phyloP scores from a whole-genome alignment of 2,797 vertebrate species.

The Pangasius macronema region DNA sequence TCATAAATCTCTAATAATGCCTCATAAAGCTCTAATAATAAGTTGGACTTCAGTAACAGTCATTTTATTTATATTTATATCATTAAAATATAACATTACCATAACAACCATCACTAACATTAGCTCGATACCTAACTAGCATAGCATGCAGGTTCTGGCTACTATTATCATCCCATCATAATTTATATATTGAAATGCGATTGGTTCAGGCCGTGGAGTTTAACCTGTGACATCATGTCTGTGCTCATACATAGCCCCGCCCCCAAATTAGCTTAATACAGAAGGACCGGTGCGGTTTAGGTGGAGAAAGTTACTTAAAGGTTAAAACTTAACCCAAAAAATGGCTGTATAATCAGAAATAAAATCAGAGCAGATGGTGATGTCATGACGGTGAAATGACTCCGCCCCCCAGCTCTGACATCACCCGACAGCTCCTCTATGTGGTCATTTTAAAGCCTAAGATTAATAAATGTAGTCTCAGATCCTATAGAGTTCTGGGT shows the following conservation, averaged over 20 bases:
- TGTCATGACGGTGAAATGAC: neutral
- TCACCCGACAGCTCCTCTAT: neutral
- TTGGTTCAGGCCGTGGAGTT: neutral
- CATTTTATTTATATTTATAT: neutral
- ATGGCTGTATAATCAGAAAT: no score
- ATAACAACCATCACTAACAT: neutral
- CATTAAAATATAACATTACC: neutral
- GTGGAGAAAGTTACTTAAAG: neutral
- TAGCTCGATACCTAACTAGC: neutral
- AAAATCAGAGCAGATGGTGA: neutral
- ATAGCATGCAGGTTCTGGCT: neutral
- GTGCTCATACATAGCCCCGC: neutral
- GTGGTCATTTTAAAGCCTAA: neutral
- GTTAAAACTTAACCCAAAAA: neutral
- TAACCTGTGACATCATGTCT: neutral
- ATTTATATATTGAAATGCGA: neutral
- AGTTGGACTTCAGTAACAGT: no score
- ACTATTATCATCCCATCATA: neutral
- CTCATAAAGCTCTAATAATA: neutral
- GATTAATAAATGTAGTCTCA: no score
- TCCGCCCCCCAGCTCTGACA: neutral
- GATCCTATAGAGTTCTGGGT: no score
- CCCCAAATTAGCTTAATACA: neutral
- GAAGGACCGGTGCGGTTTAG: neutral
- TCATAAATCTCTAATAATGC: neutral